Conservation (phyloP, 2,113 vertebrate genomes). For the Pseudonaja textilis region DNA sequence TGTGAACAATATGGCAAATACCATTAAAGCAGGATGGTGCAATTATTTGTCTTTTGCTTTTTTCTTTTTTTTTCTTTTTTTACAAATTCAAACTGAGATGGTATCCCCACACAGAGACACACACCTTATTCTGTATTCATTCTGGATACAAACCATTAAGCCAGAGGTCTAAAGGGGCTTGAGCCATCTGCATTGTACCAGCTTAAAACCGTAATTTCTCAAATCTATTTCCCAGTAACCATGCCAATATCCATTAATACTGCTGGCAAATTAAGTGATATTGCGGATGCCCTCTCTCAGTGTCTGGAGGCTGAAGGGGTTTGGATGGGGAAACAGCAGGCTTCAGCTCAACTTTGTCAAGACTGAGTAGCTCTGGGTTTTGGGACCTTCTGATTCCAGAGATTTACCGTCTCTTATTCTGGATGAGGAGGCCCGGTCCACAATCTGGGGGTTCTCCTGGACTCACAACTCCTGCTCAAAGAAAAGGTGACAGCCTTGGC, state of each 20-base stretch:
- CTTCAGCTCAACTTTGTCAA: background rate
- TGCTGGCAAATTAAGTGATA: background rate
- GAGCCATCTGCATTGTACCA: background rate
- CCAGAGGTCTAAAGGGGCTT: slow-evolving; percentile 8
- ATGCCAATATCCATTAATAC: background rate
- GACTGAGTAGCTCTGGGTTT: background rate
- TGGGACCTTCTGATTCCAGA: background rate
- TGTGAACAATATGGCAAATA: slow-evolving; percentile 63
- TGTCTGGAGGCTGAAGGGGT: background rate
- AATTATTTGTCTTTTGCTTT: background rate
- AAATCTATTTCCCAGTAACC: background rate
- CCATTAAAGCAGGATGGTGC: slow-evolving; percentile 41
- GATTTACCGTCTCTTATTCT: background rate
- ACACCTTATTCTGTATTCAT: slow-evolving; percentile 13
- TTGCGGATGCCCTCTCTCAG: background rate
- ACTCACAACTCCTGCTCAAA: background rate
- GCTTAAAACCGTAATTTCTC: slow-evolving; percentile 1
- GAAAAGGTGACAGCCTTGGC: background rate
- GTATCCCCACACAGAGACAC: background rate
- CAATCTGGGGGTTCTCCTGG: background rate
- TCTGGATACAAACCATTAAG: background rate
- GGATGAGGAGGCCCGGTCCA: background rate
- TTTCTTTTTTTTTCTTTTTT: background rate
- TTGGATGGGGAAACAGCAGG: background rate
- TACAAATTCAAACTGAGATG: slow-evolving; percentile 36